phyloP scores from a whole-genome alignment of 2,113 vertebrate species.

The Pachycephala philippinensis region DNA sequence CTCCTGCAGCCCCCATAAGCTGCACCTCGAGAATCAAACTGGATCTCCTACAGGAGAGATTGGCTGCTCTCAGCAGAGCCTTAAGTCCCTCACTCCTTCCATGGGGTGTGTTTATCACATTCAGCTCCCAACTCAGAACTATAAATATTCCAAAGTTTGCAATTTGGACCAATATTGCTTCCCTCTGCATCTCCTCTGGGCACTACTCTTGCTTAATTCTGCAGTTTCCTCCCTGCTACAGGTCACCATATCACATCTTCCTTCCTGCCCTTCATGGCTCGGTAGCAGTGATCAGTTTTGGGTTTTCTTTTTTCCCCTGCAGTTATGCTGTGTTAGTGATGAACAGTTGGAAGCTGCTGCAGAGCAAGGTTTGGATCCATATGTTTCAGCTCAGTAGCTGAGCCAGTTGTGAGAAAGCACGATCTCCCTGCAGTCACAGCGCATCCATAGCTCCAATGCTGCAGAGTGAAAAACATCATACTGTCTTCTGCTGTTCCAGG shows the following conservation, averaged over 20 bases:
- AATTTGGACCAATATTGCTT: neutral
- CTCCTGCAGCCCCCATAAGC: neutral
- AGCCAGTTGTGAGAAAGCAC: neutral
- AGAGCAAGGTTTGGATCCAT: neutral
- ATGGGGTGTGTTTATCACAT: too few species aligned
- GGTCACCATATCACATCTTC: neutral
- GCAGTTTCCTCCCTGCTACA: neutral
- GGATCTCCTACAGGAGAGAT: neutral
- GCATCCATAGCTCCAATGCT: neutral
- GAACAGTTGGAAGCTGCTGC: neutral
- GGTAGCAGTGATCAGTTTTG: neutral
- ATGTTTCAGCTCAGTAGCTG: neutral
- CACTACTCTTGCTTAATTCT: neutral
- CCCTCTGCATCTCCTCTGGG: neutral
- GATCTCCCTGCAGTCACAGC: neutral
- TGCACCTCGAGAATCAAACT: neutral
- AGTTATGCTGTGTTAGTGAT: neutral
- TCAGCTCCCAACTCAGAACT: neutral
- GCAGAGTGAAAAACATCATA: neutral
- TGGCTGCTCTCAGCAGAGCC: neutral
- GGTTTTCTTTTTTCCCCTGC: neutral
- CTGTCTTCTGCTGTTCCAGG: slow-evolving; percentile 32
- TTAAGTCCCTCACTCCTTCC: neutral
- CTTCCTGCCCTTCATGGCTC: neutral
- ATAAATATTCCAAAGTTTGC: neutral